Evolutionary conservation across 2,888 invertebrate genomes (phyloP).

Genomic region (Melinaea menophilus): DNA sequence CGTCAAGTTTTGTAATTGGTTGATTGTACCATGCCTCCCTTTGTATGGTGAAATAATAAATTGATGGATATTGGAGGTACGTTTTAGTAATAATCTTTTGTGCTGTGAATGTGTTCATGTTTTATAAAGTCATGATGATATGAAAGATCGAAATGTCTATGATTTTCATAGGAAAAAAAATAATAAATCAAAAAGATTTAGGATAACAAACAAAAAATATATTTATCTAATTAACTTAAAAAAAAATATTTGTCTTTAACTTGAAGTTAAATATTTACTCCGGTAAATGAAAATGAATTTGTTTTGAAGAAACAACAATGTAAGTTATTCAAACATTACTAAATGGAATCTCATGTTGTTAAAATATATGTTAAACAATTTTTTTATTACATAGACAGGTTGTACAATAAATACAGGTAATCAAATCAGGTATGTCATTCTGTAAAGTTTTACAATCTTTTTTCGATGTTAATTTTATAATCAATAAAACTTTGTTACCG

Average conservation of each 20-base stretch:
- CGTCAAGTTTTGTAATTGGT: conserved; percentile 43
- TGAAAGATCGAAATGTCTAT: not conserved
- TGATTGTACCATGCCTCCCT: conserved; percentile 36
- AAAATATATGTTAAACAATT: conserved; percentile 13
- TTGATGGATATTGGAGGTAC: conserved; percentile 27
- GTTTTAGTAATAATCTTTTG: conserved; percentile 9
- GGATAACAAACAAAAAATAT: no score
- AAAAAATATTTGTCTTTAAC: no score
- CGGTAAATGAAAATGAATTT: not conserved
- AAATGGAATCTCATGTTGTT: conserved; percentile 14
- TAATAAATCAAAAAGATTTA: no score
- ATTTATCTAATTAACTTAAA: no score
- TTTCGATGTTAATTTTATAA: not conserved
- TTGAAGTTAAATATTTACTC: not conserved
- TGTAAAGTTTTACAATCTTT: conserved; percentile 12
- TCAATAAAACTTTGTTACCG: not conserved
- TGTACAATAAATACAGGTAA: conserved; percentile 8
- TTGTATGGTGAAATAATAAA: conserved; percentile 33
- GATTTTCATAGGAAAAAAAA: no score
- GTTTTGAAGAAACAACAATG: not conserved
- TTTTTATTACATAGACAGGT: conserved; percentile 8
- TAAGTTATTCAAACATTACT: conserved; percentile 11
- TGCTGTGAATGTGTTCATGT: conserved; percentile 1
- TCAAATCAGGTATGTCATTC: conserved; percentile 14
- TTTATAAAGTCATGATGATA: not conserved